Evolutionary conservation across 2,113 vertebrate species (phyloP), one percentile per base, ranked within the genome.

Genomic region (Chamaetylas fuelleborni): DNA sequence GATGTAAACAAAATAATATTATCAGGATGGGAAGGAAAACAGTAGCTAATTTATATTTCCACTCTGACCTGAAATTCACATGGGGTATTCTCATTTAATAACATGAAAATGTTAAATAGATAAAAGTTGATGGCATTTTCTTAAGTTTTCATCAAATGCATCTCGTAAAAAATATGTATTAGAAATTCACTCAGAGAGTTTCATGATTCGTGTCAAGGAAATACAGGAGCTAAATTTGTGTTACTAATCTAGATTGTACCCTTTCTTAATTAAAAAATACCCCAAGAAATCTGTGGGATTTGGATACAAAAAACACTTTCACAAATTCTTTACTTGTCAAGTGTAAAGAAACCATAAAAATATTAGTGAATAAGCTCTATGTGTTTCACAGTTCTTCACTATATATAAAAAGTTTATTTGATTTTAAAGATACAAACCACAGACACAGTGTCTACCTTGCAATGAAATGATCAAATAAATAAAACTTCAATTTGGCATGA

Each of bases 381-480:
- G 97, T 98, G 95, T 92, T 88, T 78, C 86, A 94, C 82, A 83
- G 90, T 90, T 95, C 92, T 88, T 90, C 51, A 60, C 62, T 83
- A 96, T 87, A 95, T 94, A 96, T 97, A 96, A 97, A 96, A 96
- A 96, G 96, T 94, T 96, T 95, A 95, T 91, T 97, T 98, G 86
- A 97, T 97, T 98, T 98, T 96, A 97, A 94, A 98, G 97, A 97
- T 95, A 87, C 84, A 97, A 98, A 97, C 96, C 97, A 97, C 98
- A 98, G 97, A 98, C 97, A 96, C 72, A 93, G 87, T 82, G 97
- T 98, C 98, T 98, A 97, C 97, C 86, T 96, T 97, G 96, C 97
- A 96, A 97, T 96, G 96, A 98, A 98, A 97, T 81, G 96, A 93
- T 88, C 97, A 97, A 97, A 97, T 97, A 98, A 98, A 98, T 98